Evolutionary conservation across 2,888 invertebrate species (phyloP).

Genomic region (Tenthredo mesomela): DNA sequence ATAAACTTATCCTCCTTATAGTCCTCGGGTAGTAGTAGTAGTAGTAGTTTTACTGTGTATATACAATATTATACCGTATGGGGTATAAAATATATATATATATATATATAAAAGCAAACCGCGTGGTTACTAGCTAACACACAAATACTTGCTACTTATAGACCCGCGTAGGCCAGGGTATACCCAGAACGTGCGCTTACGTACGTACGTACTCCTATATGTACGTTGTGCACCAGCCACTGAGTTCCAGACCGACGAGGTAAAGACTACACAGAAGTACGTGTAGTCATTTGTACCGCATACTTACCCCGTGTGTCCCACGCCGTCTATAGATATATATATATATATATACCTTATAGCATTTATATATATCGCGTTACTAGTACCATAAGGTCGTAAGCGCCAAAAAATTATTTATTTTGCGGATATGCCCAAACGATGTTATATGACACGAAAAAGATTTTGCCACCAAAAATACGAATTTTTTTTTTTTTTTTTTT

Average conservation of each 20-base stretch:
- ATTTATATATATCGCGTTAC: too few relatives aligned
- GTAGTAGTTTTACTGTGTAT: conserved; percentile 27
- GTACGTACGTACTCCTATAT: too few relatives aligned
- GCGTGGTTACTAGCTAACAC: not conserved
- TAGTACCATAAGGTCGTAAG: too few relatives aligned
- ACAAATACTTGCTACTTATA: not conserved
- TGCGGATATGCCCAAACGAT: too few relatives aligned
- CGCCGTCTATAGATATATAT: conserved; percentile 64
- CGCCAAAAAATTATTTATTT: too few relatives aligned
- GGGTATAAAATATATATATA: too few relatives aligned
- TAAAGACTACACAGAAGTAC: conserved; percentile 45
- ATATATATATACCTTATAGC: too few relatives aligned
- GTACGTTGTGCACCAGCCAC: not conserved
- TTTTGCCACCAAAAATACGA: too few relatives aligned
- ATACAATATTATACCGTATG: conserved; percentile 44
- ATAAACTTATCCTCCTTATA: conserved; percentile 58
- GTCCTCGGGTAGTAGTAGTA: not conserved
- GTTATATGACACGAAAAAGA: too few relatives aligned
- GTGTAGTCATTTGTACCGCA: conserved; percentile 39
- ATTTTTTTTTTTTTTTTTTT: too few relatives aligned
- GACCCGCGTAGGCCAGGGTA: not conserved
- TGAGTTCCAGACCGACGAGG: conserved; percentile 25
- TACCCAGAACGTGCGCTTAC: conserved; percentile 15
- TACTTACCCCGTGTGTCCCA: conserved; percentile 64
- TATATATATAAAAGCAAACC: conserved; percentile 19